phyloP scores from a whole-genome alignment of 2,797 vertebrate species.

The Euphonia xanthogaster region DNA sequence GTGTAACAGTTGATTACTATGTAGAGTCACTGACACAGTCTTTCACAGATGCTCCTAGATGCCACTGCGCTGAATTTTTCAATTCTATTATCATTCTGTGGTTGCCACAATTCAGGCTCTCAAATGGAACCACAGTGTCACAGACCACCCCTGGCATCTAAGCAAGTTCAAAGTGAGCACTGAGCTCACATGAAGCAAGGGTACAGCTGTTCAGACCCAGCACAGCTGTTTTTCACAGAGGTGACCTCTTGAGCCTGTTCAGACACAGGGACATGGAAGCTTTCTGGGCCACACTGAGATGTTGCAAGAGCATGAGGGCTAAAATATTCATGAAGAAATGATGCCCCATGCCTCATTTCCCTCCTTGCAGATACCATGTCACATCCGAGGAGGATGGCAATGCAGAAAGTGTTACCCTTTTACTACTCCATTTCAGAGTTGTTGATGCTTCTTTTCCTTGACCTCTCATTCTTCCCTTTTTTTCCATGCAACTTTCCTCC shows the following conservation, averaged over 20 bases:
- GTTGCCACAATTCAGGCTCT: not conserved
- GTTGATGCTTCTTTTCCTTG: not conserved
- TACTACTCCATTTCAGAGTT: not conserved
- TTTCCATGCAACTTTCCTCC: not conserved
- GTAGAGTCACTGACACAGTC: not conserved
- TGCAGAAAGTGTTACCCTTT: not conserved
- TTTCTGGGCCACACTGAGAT: not conserved
- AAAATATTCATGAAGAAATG: not conserved
- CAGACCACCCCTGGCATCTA: not conserved
- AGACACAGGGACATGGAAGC: not conserved
- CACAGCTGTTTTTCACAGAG: not conserved
- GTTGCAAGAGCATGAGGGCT: not conserved
- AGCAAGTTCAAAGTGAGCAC: not conserved
- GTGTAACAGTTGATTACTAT: not conserved
- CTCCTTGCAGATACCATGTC: not conserved
- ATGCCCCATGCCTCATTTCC: not conserved
- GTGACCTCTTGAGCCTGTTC: not conserved
- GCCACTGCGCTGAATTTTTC: not conserved
- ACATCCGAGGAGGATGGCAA: not conserved
- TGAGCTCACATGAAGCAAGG: not conserved
- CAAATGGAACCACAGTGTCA: not conserved
- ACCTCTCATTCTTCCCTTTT: not conserved
- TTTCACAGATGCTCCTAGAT: not conserved
- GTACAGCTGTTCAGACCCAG: accelerated
- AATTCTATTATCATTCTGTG: not conserved